These are phyloP conservation scores for Arenaria interpres DNA, from an alignment of 2,113 vertebrate species.

Conservation along the genomic window DNA sequence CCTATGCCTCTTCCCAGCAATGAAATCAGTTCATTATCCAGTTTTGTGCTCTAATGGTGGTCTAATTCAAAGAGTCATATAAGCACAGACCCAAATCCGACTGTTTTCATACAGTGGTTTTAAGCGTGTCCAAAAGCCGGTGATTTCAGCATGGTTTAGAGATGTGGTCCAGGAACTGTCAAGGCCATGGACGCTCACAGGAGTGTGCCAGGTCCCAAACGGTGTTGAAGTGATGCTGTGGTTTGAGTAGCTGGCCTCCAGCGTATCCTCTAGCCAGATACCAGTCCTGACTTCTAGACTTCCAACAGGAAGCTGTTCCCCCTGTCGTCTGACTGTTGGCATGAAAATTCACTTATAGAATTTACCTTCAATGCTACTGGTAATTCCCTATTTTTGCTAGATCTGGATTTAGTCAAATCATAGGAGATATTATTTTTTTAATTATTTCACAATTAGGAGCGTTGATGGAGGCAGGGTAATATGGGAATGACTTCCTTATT, in stretches of 20 bases:
- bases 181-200: not conserved
- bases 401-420: not conserved
- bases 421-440: constrained; percentile 48
- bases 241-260: not conserved
- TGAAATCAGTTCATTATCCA: not conserved
- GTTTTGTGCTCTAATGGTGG: not conserved
- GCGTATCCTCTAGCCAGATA: not conserved
- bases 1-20: not conserved
- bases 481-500: not conserved
- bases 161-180: not conserved
- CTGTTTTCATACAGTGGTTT: not conserved
- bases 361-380: not conserved
- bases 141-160: not conserved
- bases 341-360: not conserved
- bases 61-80: not conserved
- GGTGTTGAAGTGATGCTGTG: not conserved
- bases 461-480: not conserved
- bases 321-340: not conserved
- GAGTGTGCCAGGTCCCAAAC: not conserved
- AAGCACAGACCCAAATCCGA: not conserved
- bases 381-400: not conserved
- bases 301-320: not conserved
- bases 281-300: not conserved
- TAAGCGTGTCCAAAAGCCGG: not conserved
- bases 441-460: constrained; percentile 59